Percentiles rank a stretch among this genome's conserved stretches.
These are phyloP conservation scores for Bombus superbus DNA, from an alignment of 1,140 invertebrate species.

Conservation along the genomic window DNA sequence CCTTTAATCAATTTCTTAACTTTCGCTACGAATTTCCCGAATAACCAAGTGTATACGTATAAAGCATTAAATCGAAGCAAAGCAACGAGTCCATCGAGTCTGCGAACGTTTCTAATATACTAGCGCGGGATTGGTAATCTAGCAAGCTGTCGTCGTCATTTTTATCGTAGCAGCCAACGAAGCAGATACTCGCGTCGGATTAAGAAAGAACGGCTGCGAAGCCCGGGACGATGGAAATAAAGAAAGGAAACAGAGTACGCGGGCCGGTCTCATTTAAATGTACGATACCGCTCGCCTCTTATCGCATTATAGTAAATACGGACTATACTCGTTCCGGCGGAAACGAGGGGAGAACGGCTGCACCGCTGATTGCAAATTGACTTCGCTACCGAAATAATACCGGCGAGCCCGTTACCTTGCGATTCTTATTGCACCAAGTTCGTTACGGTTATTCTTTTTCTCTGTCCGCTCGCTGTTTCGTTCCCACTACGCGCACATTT, in stretches of 20 bases:
- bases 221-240: background rate
- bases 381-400: slow-evolving; percentile 76
- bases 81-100: background rate
- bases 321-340: slow-evolving; percentile 66
- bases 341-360: slow-evolving; percentile 63
- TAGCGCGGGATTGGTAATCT: background rate
- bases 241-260: slow-evolving; percentile 17
- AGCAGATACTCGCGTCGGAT: slow-evolving; percentile 22
- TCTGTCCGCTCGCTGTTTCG: slow-evolving; percentile 36
- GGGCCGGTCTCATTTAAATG: slow-evolving; percentile 76
- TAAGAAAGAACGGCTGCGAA: slow-evolving; percentile 2
- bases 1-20: no score
- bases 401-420: slow-evolving; percentile 61
- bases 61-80: background rate
- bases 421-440: slow-evolving; percentile 71
- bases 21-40: background rate
- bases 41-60: background rate
- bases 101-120: background rate
- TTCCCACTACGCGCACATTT: background rate
- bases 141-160: slow-evolving; percentile 4
- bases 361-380: slow-evolving; percentile 80
- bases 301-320: slow-evolving; percentile 81
- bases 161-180: slow-evolving; percentile 18
- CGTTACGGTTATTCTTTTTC: slow-evolving; percentile 66
- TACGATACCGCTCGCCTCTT: slow-evolving; percentile 77